A percentile compares a stretch with the other conserved stretches of the same genome.
Conservation (phyloP, 2,797 vertebrate genomes). For the Labeo calbasu region DNA sequence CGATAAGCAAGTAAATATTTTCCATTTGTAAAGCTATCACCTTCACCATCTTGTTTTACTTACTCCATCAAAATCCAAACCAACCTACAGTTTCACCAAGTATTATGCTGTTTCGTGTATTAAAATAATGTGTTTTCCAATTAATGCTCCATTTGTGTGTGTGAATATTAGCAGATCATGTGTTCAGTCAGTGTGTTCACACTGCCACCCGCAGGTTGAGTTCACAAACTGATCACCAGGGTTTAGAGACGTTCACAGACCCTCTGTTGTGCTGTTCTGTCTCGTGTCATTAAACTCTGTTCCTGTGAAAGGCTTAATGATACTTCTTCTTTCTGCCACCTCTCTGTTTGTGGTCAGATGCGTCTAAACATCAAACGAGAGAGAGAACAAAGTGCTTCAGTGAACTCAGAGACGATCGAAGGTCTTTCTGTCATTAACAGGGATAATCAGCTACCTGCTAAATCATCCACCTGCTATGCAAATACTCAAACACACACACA, state of each 20-base stretch:
- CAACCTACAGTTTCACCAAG: neutral
- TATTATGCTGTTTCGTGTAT: neutral
- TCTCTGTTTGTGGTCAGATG: constrained; percentile 4
- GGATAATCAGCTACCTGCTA: constrained; percentile 20
- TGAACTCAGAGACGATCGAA: neutral
- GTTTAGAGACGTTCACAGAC: neutral
- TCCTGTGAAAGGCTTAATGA: constrained; percentile 26
- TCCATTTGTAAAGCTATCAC: neutral
- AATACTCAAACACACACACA: constrained; percentile 17
- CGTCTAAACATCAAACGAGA: neutral
- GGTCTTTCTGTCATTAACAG: constrained; percentile 32
- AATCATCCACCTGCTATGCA: constrained; percentile 40
- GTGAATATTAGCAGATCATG: neutral
- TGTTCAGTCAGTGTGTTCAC: neutral
- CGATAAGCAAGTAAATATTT: neutral
- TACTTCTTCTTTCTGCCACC: constrained; percentile 30
- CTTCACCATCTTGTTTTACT: neutral
- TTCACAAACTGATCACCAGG: neutral
- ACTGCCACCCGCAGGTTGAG: neutral
- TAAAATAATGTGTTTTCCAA: too few relatives aligned
- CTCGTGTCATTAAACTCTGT: neutral
- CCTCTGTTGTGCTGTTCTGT: neutral
- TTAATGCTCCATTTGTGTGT: neutral
- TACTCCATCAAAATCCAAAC: neutral
- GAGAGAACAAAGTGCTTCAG: neutral